A percentile compares a stretch with the other conserved stretches of the same genome.
phyloP scores from a whole-genome alignment of 2,797 vertebrate species.

The Channallabes apus region DNA sequence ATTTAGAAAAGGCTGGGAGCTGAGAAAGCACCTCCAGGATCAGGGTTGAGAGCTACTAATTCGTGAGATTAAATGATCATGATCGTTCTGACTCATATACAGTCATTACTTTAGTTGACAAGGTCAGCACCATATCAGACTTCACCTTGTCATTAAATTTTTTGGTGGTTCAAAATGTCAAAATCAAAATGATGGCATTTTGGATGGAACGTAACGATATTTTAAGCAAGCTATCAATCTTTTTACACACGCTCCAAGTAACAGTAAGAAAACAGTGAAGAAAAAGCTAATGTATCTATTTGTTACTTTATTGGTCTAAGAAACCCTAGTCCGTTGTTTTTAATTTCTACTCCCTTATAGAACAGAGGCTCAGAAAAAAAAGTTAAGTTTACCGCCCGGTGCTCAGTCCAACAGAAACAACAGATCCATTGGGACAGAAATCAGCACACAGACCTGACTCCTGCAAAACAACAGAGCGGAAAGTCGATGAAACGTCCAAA shows the following conservation, averaged over 20 bases:
- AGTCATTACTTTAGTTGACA: background rate
- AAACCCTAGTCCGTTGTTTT: background rate
- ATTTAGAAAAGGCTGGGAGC: too few species aligned
- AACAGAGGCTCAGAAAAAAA: background rate
- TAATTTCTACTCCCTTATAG: background rate
- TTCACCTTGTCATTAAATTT: background rate
- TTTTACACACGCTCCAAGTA: background rate
- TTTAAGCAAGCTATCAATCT: background rate
- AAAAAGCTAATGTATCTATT: background rate
- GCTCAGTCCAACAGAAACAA: constrained; percentile 85
- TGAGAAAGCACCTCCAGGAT: too few species aligned
- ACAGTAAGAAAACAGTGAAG: background rate
- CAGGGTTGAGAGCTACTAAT: too few species aligned
- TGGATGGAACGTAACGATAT: background rate
- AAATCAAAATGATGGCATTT: background rate
- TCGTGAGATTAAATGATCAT: background rate
- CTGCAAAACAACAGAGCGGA: constrained; percentile 63
- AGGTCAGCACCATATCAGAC: background rate
- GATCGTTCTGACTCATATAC: background rate
- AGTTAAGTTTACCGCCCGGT: constrained; percentile 80
- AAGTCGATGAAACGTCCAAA: background rate
- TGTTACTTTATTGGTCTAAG: background rate
- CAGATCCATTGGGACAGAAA: constrained; percentile 85
- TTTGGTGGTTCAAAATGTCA: background rate
- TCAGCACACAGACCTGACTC: constrained; percentile 88